phyloP scores from a whole-genome alignment of 2,797 vertebrate species.

The Semotilus atromaculatus region DNA sequence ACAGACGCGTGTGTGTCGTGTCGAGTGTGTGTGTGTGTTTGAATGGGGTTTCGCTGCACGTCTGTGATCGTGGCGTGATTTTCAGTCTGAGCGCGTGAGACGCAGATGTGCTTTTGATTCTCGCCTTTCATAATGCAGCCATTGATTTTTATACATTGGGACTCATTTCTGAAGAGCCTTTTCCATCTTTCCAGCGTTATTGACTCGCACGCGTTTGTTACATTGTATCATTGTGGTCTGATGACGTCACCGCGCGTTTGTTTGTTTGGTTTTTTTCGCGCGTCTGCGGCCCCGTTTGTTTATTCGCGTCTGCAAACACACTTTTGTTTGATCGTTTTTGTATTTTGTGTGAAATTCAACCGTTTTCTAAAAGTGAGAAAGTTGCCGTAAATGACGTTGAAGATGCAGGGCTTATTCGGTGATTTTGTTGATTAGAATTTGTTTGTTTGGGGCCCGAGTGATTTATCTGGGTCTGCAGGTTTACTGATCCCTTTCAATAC shows the following conservation, averaged over 20 bases:
- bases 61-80: conserved; percentile 32
- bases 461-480: not conserved
- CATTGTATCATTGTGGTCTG: conserved; percentile 24
- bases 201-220: conserved; percentile 61
- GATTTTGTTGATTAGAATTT: not conserved
- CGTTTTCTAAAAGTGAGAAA: not conserved
- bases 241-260: conserved; percentile 31
- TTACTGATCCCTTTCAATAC: not conserved
- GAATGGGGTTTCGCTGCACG: conserved; percentile 70
- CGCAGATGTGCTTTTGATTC: not conserved
- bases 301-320: not conserved
- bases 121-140: not conserved
- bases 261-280: conserved; percentile 38
- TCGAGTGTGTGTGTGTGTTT: conserved; percentile 71
- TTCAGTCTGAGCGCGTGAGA: not conserved
- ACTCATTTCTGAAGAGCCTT: not conserved
- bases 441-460: not conserved
- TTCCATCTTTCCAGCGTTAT: not conserved
- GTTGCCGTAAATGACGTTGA: not conserved
- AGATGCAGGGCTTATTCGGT: not conserved
- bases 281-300: conserved; percentile 16
- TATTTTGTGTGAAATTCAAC: too few relatives aligned
- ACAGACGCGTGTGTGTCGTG: not conserved
- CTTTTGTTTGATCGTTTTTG: not conserved
- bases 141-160: not conserved